Evolutionary conservation across 2,113 vertebrate species (phyloP).

Genomic region (Scomber japonicus): DNA sequence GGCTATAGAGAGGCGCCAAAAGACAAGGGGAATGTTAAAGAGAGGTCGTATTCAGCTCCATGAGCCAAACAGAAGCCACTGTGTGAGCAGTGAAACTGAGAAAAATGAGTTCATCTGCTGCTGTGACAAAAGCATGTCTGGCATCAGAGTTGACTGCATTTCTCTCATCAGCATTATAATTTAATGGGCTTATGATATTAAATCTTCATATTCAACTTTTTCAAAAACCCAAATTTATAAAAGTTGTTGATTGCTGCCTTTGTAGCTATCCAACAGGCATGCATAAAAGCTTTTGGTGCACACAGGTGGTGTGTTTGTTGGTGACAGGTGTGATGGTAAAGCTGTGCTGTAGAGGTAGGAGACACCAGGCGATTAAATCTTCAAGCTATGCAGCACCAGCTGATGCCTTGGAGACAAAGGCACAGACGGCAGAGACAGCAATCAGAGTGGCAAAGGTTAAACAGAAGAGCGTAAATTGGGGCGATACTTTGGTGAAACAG

Average conservation of each 20-base stretch:
- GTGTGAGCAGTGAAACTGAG: constrained; percentile 21
- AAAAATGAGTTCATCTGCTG: constrained; percentile 24
- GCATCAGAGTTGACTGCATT: constrained; percentile 20
- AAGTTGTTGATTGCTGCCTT: neutral
- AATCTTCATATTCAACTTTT: constrained; percentile 26
- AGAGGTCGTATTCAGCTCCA: constrained; percentile 13
- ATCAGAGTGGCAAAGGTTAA: constrained; percentile 14
- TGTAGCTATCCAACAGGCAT: neutral
- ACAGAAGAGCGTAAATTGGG: neutral
- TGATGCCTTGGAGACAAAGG: constrained; percentile 20
- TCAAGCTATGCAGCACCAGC: constrained; percentile 30
- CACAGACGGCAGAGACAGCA: neutral
- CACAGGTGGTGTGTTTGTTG: neutral
- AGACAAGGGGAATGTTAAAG: constrained; percentile 12
- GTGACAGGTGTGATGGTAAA: neutral
- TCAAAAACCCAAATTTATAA: neutral
- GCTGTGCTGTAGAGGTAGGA: neutral
- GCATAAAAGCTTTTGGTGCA: neutral
- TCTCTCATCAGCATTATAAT: constrained; percentile 8
- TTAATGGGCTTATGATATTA: constrained; percentile 23
- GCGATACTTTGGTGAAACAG: neutral
- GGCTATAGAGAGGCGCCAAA: constrained; percentile 8
- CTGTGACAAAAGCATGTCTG: constrained; percentile 6
- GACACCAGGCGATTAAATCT: constrained; percentile 24
- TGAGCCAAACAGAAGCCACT: constrained; percentile 19